phyloP scores from a whole-genome alignment of 2,888 invertebrate genomes.

The Panorpa germanica region DNA sequence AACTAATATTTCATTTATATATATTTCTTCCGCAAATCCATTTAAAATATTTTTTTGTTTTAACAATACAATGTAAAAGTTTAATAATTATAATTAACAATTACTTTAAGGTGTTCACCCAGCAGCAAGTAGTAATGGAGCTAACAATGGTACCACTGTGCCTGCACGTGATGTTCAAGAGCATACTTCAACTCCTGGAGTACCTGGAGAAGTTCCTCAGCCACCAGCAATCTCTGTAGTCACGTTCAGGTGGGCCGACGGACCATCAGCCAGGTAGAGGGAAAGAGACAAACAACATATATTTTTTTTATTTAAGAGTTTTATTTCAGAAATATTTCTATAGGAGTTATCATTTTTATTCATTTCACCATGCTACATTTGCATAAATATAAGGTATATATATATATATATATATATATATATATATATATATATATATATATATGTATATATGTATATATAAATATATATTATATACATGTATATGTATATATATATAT shows the following conservation, averaged over 20 bases:
- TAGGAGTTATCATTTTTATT: too few species aligned
- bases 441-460: too few species aligned
- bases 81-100: neutral
- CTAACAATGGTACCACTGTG: constrained; percentile 25
- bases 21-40: constrained; percentile 14
- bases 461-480: too few species aligned
- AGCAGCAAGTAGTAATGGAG: constrained; percentile 23
- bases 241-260: constrained; percentile 84
- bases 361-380: too few species aligned
- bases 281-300: too few species aligned
- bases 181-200: constrained; percentile 12
- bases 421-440: too few species aligned
- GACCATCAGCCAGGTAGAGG: constrained; percentile 27
- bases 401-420: too few species aligned
- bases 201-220: constrained; percentile 18
- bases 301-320: too few species aligned
- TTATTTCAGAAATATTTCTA: too few species aligned
- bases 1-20: too few species aligned
- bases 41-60: neutral
- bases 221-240: constrained; percentile 72
- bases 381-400: too few species aligned
- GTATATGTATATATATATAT: too few species aligned
- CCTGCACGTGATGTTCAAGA: constrained; percentile 7
- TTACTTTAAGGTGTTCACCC: constrained; percentile 12
- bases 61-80: neutral